phyloP scores from a whole-genome alignment of 2,797 vertebrate species.

The Cossypha heuglini region DNA sequence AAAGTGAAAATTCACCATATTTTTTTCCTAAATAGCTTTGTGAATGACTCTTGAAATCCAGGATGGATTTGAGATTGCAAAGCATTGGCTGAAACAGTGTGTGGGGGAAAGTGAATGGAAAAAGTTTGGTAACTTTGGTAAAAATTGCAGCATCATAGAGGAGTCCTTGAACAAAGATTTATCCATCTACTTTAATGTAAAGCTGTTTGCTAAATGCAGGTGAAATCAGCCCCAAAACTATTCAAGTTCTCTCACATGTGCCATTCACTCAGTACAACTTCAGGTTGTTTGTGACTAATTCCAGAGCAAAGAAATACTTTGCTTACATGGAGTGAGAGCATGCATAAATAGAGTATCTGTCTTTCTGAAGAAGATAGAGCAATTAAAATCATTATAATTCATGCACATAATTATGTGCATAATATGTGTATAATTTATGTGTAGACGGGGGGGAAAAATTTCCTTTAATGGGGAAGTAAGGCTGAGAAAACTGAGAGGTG shows the following conservation, averaged over 20 bases:
- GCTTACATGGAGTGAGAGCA: neutral
- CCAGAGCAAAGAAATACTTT: neutral
- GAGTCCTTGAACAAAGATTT: neutral
- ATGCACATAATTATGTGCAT: neutral
- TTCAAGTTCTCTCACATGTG: neutral
- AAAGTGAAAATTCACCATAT: neutral
- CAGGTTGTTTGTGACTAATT: neutral
- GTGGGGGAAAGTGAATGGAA: neutral
- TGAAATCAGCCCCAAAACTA: neutral
- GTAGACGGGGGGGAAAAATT: neutral
- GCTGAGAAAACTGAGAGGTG: neutral
- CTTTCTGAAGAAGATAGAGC: neutral
- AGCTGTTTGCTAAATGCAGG: neutral
- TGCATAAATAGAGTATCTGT: neutral
- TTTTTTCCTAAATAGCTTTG: neutral
- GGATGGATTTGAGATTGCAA: neutral
- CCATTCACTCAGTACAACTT: neutral
- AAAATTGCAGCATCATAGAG: neutral
- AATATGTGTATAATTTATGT: neutral
- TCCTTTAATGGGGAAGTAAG: neutral
- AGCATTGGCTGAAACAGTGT: rapidly evolving
- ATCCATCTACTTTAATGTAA: neutral
- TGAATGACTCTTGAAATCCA: neutral
- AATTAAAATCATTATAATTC: neutral
- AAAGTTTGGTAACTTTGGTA: neutral